Evolutionary conservation across 2,888 invertebrate species (phyloP).

Genomic region (Stramonita haemastoma): DNA sequence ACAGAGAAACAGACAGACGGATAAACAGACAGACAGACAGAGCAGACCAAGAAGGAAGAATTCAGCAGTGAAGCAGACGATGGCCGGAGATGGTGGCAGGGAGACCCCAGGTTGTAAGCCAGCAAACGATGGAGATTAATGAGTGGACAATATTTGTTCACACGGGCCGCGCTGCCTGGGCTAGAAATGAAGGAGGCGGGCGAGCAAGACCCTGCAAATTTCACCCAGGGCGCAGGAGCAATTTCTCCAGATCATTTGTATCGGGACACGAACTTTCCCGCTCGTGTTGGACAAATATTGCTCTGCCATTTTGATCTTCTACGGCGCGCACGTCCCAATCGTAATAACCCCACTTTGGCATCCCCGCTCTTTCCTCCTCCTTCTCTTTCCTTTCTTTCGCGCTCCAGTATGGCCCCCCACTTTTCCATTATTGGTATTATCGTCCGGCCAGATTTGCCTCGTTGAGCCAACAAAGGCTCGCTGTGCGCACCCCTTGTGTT

Average conservation of each 20-base stretch:
- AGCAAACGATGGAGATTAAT: slow-evolving; percentile 46
- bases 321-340: neutral
- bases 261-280: slow-evolving; percentile 24
- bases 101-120: slow-evolving; percentile 33
- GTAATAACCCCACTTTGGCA: neutral
- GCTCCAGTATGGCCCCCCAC: neutral
- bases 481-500: neutral
- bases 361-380: neutral
- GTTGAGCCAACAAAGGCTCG: slow-evolving; percentile 8
- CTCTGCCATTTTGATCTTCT: slow-evolving; percentile 13
- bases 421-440: slow-evolving; percentile 18
- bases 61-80: neutral
- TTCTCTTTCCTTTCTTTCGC: neutral
- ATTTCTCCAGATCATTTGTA: slow-evolving; percentile 40
- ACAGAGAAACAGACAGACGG: neutral
- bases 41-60: neutral
- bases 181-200: slow-evolving; percentile 10
- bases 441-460: slow-evolving; percentile 1
- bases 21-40: neutral
- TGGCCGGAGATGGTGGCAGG: no score
- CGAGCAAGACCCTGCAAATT: neutral
- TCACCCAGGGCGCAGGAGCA: slow-evolving; percentile 27
- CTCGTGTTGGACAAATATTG: slow-evolving; percentile 39
- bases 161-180: neutral
- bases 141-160: slow-evolving; percentile 43